Evolutionary conservation across 2,797 vertebrate genomes (phyloP).

Genomic region (Etheostoma perlongum): DNA sequence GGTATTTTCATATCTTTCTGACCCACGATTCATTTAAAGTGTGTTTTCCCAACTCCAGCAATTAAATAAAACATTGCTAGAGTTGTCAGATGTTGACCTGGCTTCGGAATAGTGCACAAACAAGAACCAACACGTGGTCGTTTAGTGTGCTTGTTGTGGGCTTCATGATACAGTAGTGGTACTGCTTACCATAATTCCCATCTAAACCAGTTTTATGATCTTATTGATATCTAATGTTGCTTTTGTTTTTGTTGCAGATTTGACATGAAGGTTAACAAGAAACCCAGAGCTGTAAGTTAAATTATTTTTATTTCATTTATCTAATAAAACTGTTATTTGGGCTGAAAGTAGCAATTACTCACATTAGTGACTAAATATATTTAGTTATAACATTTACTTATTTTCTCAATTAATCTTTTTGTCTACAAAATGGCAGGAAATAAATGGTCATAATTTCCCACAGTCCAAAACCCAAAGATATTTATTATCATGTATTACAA

Average conservation of each 20-base stretch:
- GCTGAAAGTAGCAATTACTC: too few species aligned
- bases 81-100: slow-evolving; percentile 42
- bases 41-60: slow-evolving; percentile 35
- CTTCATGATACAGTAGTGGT: slow-evolving; percentile 57
- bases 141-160: slow-evolving; percentile 55
- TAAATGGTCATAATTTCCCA: not conserved
- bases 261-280: slow-evolving; percentile 99
- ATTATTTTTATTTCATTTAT: not conserved
- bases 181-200: slow-evolving; percentile 21
- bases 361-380: too few species aligned
- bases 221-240: slow-evolving; percentile 74
- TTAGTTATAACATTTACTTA: too few species aligned
- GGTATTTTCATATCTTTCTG: slow-evolving; percentile 32
- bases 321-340: not conserved
- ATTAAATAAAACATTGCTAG: slow-evolving; percentile 22
- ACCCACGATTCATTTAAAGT: slow-evolving; percentile 40
- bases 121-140: slow-evolving; percentile 36
- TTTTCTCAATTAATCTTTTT: not conserved
- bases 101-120: slow-evolving; percentile 46
- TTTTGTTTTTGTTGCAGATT: slow-evolving; percentile 88
- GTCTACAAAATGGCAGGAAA: not conserved
- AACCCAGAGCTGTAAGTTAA: slow-evolving; percentile 95
- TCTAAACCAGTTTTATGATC: slow-evolving; percentile 47
- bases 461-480: not conserved
- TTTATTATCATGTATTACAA: not conserved